A percentile compares a stretch with the other conserved stretches of the same genome.
Evolutionary conservation across 2,797 vertebrate species (phyloP).

Genomic region (Anabas testudineus): DNA sequence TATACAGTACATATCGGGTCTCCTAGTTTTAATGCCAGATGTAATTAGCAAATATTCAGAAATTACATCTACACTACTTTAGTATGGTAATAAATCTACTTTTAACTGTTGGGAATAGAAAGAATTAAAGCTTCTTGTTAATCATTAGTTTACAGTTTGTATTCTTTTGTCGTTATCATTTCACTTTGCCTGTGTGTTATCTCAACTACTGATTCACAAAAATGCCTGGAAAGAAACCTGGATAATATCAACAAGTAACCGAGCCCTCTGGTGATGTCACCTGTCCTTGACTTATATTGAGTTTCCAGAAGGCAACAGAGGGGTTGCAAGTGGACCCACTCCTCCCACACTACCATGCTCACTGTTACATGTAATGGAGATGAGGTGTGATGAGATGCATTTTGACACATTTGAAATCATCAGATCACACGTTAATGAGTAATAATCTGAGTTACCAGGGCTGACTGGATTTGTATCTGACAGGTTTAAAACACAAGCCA

Average conservation of each 20-base stretch:
- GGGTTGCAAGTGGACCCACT: neutral
- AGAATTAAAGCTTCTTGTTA: slow-evolving; percentile 8
- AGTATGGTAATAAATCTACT: no score
- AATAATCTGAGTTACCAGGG: neutral
- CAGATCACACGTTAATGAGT: neutral
- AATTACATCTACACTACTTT: neutral
- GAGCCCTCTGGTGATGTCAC: slow-evolving; percentile 30
- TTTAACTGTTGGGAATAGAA: neutral
- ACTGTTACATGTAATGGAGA: neutral
- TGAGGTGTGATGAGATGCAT: neutral
- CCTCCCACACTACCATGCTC: neutral
- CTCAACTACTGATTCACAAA: slow-evolving; percentile 29
- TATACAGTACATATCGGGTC: neutral
- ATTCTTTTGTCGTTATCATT: neutral
- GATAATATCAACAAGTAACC: slow-evolving; percentile 20
- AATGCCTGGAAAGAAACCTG: slow-evolving; percentile 21
- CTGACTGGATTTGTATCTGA: neutral
- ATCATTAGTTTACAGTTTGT: no score
- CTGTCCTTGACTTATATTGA: slow-evolving; percentile 22
- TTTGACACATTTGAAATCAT: slow-evolving; percentile 3
- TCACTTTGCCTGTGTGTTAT: neutral
- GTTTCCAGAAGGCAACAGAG: neutral
- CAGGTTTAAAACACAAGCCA: neutral
- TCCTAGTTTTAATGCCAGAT: neutral
- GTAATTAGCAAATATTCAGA: neutral